phyloP scores from a whole-genome alignment of 1,140 invertebrate genomes.

The Lordiphosa mommai region DNA sequence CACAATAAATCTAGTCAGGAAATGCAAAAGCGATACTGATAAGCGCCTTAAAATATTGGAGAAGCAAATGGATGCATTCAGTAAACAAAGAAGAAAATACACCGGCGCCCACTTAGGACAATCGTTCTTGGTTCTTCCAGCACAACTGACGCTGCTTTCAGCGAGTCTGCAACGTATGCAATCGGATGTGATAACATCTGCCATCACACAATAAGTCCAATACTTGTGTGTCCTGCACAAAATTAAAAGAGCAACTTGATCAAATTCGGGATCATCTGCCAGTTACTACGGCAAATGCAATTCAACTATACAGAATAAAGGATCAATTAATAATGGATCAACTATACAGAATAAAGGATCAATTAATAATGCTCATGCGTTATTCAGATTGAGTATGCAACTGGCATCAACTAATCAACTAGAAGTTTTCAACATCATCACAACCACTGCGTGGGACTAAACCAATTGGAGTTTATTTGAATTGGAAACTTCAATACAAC shows the following conservation, averaged over 20 bases:
- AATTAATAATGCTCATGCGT: no score
- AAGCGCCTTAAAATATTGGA: background rate
- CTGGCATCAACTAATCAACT: no score
- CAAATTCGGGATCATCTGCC: slow-evolving; percentile 1
- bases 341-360: no score
- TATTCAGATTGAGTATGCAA: no score
- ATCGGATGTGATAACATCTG: background rate
- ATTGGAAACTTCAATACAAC: no score
- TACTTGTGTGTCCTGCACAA: background rate
- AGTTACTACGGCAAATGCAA: no score
- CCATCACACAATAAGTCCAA: background rate
- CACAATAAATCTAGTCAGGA: background rate
- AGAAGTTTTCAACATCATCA: no score
- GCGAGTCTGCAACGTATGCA: background rate
- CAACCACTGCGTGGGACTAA: no score
- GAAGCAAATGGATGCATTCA: background rate
- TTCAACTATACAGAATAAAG: no score
- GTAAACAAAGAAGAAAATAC: background rate
- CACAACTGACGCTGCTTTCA: background rate
- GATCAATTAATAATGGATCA: no score
- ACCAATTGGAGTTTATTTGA: no score
- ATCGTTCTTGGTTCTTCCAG: background rate
- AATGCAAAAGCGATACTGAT: background rate
- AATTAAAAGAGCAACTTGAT: background rate
- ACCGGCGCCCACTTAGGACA: background rate